Evolutionary conservation across 2,113 vertebrate species (phyloP), one percentile per base, ranked within the genome.

Genomic region (Thalassoma bifasciatum): DNA sequence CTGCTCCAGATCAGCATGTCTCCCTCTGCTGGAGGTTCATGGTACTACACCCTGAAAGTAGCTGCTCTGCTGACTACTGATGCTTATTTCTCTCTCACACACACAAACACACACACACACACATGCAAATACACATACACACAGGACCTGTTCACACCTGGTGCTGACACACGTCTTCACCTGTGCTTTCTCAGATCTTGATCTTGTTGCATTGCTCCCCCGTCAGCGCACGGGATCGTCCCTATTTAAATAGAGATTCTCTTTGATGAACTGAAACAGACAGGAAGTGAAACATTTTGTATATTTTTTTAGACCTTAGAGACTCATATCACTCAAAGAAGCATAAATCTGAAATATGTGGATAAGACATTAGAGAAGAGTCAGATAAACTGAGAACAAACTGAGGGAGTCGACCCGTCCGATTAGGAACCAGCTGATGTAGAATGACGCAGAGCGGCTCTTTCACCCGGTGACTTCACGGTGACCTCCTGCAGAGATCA

Each of bases 1-100:
- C 77, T 85, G 83, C 72, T 87, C 66, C 59, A 53, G 21, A 71
- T 82, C 63, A 71, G 63, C 67, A 50, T 42, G 58, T 77, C 73
- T 70, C 68, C 21, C 50, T 72, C 62, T 56, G 22, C 36, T 74
- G 82, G 67, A 70, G 65, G 62, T 64, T 65, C 14, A 24, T 72
- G 61, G 67, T 66, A 37, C 72, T 83, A 37, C 72, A 66, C 59
- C 8, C 50, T 56, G 19, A 82, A 52, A 67, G 68, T 61, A 0
- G 37, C 22, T 23, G 64, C 58, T 69, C 66, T 73, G 50, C 62
- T 74, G 52, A 72, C 78, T 67, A 36, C 42, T 72, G 61, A 51
- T 74, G 49, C 51, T 66, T 9, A 12, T 12, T 60, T 46, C 24
- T 34, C 49, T 58, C 51, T 59, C 38, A 52, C 42, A 11, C 23